phyloP scores from a whole-genome alignment of 1,140 invertebrate species.

The Hypsibius dujardini region DNA sequence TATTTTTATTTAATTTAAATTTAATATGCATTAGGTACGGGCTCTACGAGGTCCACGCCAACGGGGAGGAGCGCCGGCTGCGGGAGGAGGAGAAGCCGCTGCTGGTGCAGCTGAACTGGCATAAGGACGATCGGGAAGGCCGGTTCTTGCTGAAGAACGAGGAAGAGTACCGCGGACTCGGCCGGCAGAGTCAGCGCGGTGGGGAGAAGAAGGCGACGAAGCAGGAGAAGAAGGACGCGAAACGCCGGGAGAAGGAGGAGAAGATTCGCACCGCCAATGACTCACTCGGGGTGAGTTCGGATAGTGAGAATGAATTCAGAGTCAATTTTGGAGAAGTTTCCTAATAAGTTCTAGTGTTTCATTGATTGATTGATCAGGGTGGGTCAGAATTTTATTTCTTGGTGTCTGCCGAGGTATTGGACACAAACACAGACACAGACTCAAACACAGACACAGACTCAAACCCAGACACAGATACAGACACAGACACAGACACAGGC shows the following conservation, averaged over 20 bases:
- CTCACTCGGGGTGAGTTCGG: conserved; percentile 27
- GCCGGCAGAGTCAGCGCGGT: conserved; percentile 80
- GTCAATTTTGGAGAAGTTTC: too few relatives aligned
- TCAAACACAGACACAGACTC: too few relatives aligned
- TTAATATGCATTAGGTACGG: conserved; percentile 27
- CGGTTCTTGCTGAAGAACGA: conserved; percentile 78
- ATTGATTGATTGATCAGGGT: too few relatives aligned
- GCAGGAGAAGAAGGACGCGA: conserved; percentile 57
- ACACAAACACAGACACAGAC: too few relatives aligned
- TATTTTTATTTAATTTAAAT: too few relatives aligned
- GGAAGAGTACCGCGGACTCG: conserved; percentile 62
- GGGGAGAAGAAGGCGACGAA: conserved; percentile 79
- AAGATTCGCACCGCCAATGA: conserved; percentile 42
- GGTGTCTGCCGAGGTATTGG: too few relatives aligned
- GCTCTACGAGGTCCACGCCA: conserved; percentile 89
- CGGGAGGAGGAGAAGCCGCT: conserved; percentile 77
- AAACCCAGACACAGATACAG: too few relatives aligned
- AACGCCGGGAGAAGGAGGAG: conserved; percentile 38
- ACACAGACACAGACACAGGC: too few relatives aligned
- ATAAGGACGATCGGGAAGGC: conserved; percentile 90
- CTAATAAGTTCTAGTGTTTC: too few relatives aligned
- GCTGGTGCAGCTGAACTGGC: conserved; percentile 96
- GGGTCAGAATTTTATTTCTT: too few relatives aligned
- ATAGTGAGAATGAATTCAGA: neutral
- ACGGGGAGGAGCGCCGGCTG: conserved; percentile 77